These are phyloP conservation scores for Trichonephila clavipes DNA, from an alignment of 1,140 invertebrate species.

Conservation along the genomic window DNA sequence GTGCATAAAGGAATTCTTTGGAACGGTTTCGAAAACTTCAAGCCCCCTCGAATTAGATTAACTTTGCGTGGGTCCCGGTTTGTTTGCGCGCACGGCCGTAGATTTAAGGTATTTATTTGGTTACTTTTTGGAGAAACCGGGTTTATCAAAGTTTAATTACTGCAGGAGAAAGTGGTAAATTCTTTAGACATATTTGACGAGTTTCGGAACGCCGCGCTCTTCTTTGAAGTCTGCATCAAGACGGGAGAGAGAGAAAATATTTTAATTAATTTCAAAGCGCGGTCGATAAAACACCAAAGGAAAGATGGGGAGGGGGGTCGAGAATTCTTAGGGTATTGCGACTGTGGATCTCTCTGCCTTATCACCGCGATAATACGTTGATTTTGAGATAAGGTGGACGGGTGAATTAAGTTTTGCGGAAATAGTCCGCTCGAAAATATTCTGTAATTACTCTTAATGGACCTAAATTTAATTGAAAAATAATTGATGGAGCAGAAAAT, in stretches of 20 bases:
- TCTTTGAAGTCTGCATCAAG: slow-evolving; percentile 58
- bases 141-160: slow-evolving; percentile 77
- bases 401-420: slow-evolving; percentile 76
- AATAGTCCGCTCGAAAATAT: slow-evolving; percentile 72
- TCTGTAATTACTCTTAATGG: slow-evolving; percentile 76
- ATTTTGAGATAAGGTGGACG: slow-evolving; percentile 68
- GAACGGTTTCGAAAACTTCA: background rate
- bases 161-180: slow-evolving; percentile 74
- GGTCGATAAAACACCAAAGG: slow-evolving; percentile 69
- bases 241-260: slow-evolving; percentile 65
- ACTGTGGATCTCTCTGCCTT: slow-evolving; percentile 64
- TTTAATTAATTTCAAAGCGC: slow-evolving; percentile 76
- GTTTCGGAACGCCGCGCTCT: slow-evolving; percentile 42
- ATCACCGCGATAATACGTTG: slow-evolving; percentile 75
- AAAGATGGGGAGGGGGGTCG: background rate
- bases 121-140: slow-evolving; percentile 68
- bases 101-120: slow-evolving; percentile 62
- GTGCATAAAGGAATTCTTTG: background rate
- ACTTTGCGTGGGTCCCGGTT: slow-evolving; percentile 38
- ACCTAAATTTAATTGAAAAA: slow-evolving; percentile 76
- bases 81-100: slow-evolving; percentile 17
- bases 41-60: slow-evolving; percentile 62
- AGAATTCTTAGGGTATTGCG: slow-evolving; percentile 73
- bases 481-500: slow-evolving; percentile 75
- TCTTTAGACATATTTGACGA: slow-evolving; percentile 77